Base-by-base conservation (phyloP, 2,113 vertebrate species). In the Leucoraja erinaceus region DNA sequence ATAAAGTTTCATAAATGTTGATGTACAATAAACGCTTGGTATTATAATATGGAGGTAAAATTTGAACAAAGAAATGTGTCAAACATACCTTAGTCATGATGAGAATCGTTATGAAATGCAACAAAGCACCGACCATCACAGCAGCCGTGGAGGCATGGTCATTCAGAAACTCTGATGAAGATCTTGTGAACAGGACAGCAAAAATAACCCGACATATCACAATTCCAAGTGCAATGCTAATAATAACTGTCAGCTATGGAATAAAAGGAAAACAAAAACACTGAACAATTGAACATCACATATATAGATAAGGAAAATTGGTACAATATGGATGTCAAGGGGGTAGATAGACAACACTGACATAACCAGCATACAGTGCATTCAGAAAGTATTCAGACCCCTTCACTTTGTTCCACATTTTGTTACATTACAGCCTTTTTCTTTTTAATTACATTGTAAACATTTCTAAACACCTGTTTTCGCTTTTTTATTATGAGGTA, bases 31-130 rank as follows among this genome's bases (percentile, higher is more conserved):
- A 61, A 86, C 25, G 25, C 79, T 81, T 81, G 47, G 22, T 54
- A 81, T 7, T n/a, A 61, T 25, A 61, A 86, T 4, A 59, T 0
- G n/a, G 61, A 86, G 28, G 22, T 59, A 86, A 28, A 84, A 86
- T 61, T 59, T 59, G 11, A 25, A 28, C 79, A 84, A 88, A 63
- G 5, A 18, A 88, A 1, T 63, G n/a, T 88, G 59, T 31, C 59
- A 63, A n/a, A 14, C 70, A 59, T 94, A 97, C 97, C 97, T 96
- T 96, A 91, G 96, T 98, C 98, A 98, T 98, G 96, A 97, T 9
- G 94, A 97, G 72, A 0, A 99, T 98, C 94, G 96, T 98, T 77
- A 98, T 0, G 7, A 98, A 99, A 94, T 99, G 98, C 93, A 98
- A 95, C 72, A 99, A 95, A 0, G 98, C 98, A 7, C 98, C 98